These are phyloP conservation scores for Drosophila arizonae DNA, from an alignment of 1,140 invertebrate genomes.

Conservation along the genomic window DNA sequence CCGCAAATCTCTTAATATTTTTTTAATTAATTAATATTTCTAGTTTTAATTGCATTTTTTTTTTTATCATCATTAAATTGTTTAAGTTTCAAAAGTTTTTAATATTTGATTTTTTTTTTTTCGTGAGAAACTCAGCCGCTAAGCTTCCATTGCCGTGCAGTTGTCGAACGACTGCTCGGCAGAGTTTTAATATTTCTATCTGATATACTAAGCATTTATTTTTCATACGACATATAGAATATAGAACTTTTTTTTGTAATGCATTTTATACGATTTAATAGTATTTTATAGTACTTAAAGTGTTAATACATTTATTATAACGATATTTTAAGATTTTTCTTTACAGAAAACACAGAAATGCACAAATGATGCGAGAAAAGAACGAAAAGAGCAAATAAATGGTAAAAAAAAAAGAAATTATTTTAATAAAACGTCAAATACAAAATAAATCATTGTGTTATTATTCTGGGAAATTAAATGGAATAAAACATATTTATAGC, in stretches of 20 bases:
- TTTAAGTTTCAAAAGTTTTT: conserved; percentile 30
- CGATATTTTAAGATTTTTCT: conserved; percentile 57
- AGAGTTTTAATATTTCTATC: conserved; percentile 27
- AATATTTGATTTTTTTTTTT: too few species aligned
- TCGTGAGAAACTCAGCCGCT: conserved; percentile 59
- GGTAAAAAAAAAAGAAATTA: conserved; percentile 22
- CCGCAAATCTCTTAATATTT: conserved; percentile 3
- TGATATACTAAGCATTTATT: conserved; percentile 48
- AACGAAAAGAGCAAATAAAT: conserved; percentile 19
- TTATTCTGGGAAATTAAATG: not conserved
- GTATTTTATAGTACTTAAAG: conserved; percentile 22
- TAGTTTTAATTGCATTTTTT: conserved; percentile 20
- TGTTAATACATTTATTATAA: conserved; percentile 50
- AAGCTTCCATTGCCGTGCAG: conserved; percentile 62
- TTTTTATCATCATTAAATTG: conserved; percentile 10
- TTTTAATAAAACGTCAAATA: conserved; percentile 47
- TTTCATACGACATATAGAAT: conserved; percentile 27
- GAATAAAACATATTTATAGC: too few species aligned
- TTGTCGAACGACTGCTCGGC: conserved; percentile 68
- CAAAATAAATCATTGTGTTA: not conserved
- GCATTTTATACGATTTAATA: conserved; percentile 30
- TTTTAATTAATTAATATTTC: conserved; percentile 3
- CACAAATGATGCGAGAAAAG: conserved; percentile 52
- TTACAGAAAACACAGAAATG: conserved; percentile 47
- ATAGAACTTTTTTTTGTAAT: conserved; percentile 22